Conservation (phyloP, 2,113 vertebrate species). For the Malurus cyaneus region DNA sequence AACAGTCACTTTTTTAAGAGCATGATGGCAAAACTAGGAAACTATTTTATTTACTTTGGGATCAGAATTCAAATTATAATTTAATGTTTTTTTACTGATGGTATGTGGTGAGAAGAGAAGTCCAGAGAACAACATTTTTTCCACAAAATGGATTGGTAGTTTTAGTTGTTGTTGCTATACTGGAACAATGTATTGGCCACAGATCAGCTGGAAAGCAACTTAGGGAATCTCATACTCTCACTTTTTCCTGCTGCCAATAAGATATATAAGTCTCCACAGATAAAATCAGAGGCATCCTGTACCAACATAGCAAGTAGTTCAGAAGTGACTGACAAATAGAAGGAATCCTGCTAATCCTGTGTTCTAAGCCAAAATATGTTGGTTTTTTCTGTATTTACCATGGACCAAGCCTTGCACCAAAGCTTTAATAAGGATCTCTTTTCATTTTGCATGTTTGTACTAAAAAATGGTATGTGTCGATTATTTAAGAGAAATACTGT, state of each 20-base stretch:
- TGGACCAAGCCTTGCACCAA: background rate
- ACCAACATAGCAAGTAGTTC: background rate
- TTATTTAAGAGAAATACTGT: background rate
- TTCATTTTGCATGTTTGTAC: background rate
- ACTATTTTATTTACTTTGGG: background rate
- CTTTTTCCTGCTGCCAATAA: background rate
- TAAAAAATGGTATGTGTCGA: background rate
- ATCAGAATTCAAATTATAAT: background rate
- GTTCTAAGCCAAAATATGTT: background rate
- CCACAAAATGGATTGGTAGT: background rate
- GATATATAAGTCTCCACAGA: background rate
- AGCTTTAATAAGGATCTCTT: background rate
- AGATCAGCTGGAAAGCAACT: background rate
- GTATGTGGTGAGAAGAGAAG: background rate
- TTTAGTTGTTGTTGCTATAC: background rate
- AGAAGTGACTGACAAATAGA: background rate
- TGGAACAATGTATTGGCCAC: background rate
- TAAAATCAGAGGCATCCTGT: background rate
- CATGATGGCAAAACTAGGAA: background rate
- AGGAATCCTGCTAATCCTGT: background rate
- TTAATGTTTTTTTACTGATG: background rate
- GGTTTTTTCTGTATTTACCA: background rate
- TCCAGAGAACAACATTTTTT: background rate
- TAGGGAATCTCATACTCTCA: background rate
- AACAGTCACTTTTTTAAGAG: background rate